A percentile compares a stretch with the other conserved stretches of the same genome.
Conservation (phyloP, 2,888 invertebrate species). For the Lasioglossum marginatum region DNA sequence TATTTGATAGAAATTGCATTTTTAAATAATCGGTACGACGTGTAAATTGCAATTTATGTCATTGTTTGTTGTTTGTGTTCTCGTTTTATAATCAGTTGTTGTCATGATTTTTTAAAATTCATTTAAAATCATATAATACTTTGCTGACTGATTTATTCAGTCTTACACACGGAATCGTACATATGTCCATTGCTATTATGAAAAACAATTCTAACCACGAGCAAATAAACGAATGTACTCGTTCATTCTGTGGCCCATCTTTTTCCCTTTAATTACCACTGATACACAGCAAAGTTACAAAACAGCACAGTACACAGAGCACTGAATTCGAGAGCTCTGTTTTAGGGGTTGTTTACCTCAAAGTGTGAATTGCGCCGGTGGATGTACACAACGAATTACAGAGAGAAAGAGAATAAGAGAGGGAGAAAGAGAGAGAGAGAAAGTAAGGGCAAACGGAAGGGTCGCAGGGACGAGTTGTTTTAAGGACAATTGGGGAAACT, state of each 20-base stretch:
- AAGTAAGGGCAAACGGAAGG: neutral
- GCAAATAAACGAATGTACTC: neutral
- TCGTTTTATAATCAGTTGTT: too few species aligned
- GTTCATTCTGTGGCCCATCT: neutral
- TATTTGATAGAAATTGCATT: too few species aligned
- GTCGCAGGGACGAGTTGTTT: neutral
- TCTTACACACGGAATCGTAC: neutral
- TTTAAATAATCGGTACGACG: too few species aligned
- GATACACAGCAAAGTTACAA: neutral
- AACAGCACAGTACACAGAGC: neutral
- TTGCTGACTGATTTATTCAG: neutral
- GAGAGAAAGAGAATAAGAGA: constrained; percentile 7
- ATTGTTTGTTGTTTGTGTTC: too few species aligned
- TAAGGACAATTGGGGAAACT: constrained; percentile 30
- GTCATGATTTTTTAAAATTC: too few species aligned
- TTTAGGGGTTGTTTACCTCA: constrained; percentile 36
- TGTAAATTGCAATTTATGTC: too few species aligned
- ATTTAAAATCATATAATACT: too few species aligned
- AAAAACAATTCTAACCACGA: neutral
- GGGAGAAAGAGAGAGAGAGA: neutral
- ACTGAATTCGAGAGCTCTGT: neutral
- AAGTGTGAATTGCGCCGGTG: constrained; percentile 37
- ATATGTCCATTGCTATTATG: neutral
- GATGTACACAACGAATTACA: constrained; percentile 37
- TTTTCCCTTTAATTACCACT: neutral